Evolutionary conservation across 2,113 vertebrate genomes (phyloP).

Genomic region (Ophthalmolycus amberensis): DNA sequence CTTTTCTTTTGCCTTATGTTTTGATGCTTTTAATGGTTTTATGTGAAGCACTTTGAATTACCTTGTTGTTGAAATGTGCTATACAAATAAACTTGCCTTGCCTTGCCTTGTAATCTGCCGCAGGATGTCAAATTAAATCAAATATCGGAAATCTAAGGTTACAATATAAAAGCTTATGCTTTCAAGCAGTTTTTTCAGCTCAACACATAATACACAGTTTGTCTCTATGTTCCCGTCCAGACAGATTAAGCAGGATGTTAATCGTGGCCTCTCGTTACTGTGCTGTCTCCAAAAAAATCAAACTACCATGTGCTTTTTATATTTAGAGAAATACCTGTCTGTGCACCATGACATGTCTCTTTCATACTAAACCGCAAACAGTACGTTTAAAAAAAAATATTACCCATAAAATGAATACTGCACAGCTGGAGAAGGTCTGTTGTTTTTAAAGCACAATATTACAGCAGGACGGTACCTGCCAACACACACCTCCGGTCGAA

Average conservation of each 20-base stretch:
- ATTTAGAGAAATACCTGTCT: constrained; percentile 2
- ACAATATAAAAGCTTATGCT: constrained; percentile 1
- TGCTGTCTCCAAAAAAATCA: not conserved
- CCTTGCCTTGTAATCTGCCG: not conserved
- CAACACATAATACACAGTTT: not conserved
- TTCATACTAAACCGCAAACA: constrained; percentile 5
- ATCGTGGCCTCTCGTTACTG: not conserved
- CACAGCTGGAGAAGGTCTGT: constrained; percentile 51
- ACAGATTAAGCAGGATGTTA: not conserved
- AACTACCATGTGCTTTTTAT: constrained; percentile 37
- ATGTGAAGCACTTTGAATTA: too few relatives aligned
- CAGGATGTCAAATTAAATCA: not conserved
- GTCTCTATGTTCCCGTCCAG: not conserved
- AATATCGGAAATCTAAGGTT: not conserved
- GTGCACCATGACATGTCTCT: constrained; percentile 6
- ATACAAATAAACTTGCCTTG: too few relatives aligned
- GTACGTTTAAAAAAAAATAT: not conserved
- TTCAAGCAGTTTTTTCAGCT: not conserved
- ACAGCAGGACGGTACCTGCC: constrained; percentile 6
- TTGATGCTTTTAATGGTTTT: too few relatives aligned
- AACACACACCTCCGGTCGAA: constrained; percentile 1
- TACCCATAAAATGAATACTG: constrained; percentile 18
- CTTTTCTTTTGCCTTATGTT: too few relatives aligned
- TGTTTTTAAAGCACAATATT: constrained; percentile 44
- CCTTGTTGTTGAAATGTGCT: too few relatives aligned